These are phyloP conservation scores for Agonopterix heracliana DNA, from an alignment of 2,888 invertebrate genomes.

Conservation along the genomic window DNA sequence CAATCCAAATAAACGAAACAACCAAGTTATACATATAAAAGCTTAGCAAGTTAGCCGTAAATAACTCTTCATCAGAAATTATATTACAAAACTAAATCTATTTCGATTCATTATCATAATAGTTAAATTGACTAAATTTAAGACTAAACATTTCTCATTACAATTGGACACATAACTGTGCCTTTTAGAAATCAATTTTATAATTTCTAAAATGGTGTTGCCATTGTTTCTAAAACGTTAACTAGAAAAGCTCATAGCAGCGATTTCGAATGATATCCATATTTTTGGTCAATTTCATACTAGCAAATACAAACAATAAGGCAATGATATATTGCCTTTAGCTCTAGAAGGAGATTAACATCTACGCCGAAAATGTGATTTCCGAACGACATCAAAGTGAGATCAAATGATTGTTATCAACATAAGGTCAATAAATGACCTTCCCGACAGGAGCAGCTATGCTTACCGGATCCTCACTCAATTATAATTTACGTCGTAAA, in stretches of 20 bases:
- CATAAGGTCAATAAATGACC: constrained; percentile 19
- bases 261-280: constrained; percentile 41
- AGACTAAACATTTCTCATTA: constrained; percentile 52
- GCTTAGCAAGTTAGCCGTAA: constrained; percentile 46
- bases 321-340: constrained; percentile 52
- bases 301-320: constrained; percentile 40
- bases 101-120: constrained; percentile 45
- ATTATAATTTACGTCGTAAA: constrained; percentile 33
- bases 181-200: constrained; percentile 25
- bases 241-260: constrained; percentile 52
- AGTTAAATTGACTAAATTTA: constrained; percentile 63
- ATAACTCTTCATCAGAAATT: constrained; percentile 40
- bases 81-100: constrained; percentile 54
- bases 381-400: constrained; percentile 54
- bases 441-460: constrained; percentile 18
- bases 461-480: constrained; percentile 21
- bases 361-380: constrained; percentile 20
- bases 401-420: constrained; percentile 52
- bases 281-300: constrained; percentile 59
- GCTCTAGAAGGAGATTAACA: constrained; percentile 38
- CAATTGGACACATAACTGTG: constrained; percentile 54
- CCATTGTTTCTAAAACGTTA: constrained; percentile 38
- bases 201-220: constrained; percentile 31
- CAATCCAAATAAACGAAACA: constrained; percentile 56
- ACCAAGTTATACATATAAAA: constrained; percentile 60